Base-by-base conservation (phyloP, 2,797 vertebrate genomes). In the Spinus olivaceus region DNA sequence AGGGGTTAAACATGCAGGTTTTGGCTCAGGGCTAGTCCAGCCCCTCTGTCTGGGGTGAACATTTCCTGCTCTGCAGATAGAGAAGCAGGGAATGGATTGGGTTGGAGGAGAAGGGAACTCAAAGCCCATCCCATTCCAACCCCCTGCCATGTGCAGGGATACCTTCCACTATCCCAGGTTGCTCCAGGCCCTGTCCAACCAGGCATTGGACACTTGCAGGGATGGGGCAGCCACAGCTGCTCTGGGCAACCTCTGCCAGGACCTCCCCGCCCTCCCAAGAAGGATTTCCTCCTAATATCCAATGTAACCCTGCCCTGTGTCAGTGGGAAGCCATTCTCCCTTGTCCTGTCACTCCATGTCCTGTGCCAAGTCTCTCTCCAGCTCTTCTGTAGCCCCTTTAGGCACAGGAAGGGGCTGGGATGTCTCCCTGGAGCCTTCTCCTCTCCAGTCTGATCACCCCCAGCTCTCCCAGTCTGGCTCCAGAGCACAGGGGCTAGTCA, bases 141-240 rank as follows among this genome's bases (percentile, higher is more conserved):
- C 5, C 44, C 13, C 20, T 69, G 63, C 54, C 13, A 1, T 3
- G 4, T 10, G 46, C n/a, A 51, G 19, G 15, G 46, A 59, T 28
- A 14, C n/a, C 23, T 39, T 28, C n/a, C 53, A 44, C 22, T 33
- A 12, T 2, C 15, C 23, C 19, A 39, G 23, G 13, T 11, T 46
- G n/a, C 20, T 53, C 39, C 54, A 60, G 6, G 16, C 24, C 42
- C 69, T 0, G 0, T 73, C 9, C 30, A 33, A 0, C 44, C 70
- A 4, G 25, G 25, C 18, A 27, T 57, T 50, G 14, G 8, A 42
- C 44, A 27, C 12, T 74, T 22, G 8, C 51, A 50, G 44, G 5
- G 5, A 22, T 42, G 14, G 10, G 32, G 3, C 22, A 57, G 17
- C 60, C 37, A 32, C 44, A 42, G 32, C 70, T 44, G 15, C 61